Evolutionary conservation across 1,140 invertebrate genomes (phyloP).

Genomic region (Liolophura sinensis): DNA sequence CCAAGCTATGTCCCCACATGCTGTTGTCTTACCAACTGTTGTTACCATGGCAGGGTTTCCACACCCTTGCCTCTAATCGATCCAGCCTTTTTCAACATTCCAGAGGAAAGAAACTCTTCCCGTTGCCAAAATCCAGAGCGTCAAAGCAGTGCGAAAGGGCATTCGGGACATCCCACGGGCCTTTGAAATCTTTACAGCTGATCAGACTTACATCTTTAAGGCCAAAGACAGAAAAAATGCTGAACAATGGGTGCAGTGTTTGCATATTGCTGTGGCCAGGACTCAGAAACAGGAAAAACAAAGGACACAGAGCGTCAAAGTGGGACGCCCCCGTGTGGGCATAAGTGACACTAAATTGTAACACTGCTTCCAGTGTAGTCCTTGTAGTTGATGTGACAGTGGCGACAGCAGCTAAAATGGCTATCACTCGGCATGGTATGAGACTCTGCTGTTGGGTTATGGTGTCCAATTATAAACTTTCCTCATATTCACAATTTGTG

Average conservation of each 20-base stretch:
- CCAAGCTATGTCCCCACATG: too few relatives aligned
- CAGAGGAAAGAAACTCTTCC: slow-evolving; percentile 51
- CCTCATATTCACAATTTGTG: too few relatives aligned
- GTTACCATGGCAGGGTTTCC: neutral
- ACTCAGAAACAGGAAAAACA: slow-evolving; percentile 20
- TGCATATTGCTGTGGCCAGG: slow-evolving; percentile 53
- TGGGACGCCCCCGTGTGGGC: too few relatives aligned
- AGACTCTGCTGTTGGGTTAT: too few relatives aligned
- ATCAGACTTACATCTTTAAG: slow-evolving; percentile 87
- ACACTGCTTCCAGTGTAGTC: too few relatives aligned
- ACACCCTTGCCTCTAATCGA: neutral
- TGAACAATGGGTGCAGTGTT: slow-evolving; percentile 77
- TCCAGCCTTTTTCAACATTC: slow-evolving; percentile 8
- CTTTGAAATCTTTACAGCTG: slow-evolving; percentile 92
- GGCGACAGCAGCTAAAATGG: too few relatives aligned
- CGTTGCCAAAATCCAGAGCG: slow-evolving; percentile 88
- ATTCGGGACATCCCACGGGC: slow-evolving; percentile 79
- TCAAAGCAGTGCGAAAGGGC: slow-evolving; percentile 80
- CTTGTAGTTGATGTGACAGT: too few relatives aligned
- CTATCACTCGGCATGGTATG: too few relatives aligned
- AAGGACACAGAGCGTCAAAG: too few relatives aligned
- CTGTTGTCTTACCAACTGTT: too few relatives aligned
- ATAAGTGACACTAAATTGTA: too few relatives aligned
- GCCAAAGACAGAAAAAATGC: slow-evolving; percentile 93
- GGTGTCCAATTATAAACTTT: too few relatives aligned